Percentiles rank a stretch among this genome's conserved stretches.
Evolutionary conservation across 2,797 vertebrate genomes (phyloP).

Genomic region (Erithacus rubecula): DNA sequence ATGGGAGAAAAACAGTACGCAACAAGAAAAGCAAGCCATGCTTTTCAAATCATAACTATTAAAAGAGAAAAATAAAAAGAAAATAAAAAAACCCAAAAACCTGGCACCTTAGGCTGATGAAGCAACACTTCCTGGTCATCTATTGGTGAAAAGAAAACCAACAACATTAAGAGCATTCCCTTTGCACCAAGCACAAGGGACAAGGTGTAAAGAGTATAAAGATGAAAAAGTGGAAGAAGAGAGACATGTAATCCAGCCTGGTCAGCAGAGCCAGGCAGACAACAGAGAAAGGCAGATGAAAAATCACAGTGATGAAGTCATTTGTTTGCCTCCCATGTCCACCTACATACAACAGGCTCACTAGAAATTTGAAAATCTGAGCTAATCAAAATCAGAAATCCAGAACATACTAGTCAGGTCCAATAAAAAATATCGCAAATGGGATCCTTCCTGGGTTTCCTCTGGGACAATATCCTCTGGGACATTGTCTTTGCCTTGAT

Average conservation of each 20-base stretch:
- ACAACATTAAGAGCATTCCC: neutral
- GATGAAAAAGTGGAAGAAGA: neutral
- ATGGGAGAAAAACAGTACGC: neutral
- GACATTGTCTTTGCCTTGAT: neutral
- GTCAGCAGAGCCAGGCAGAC: neutral
- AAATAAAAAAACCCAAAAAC: neutral
- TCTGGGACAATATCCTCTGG: neutral
- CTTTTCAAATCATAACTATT: neutral
- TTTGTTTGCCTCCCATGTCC: neutral
- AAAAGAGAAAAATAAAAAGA: neutral
- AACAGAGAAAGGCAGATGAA: neutral
- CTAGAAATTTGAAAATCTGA: neutral
- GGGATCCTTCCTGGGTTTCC: neutral
- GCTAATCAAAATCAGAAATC: neutral
- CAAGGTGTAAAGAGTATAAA: neutral
- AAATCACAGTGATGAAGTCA: neutral
- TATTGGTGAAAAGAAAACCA: neutral
- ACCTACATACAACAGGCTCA: neutral
- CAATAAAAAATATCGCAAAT: neutral
- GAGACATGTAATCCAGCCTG: neutral
- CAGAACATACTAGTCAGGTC: neutral
- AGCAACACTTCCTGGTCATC: neutral
- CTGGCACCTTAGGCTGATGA: neutral
- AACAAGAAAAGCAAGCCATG: neutral
- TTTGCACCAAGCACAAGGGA: neutral